Base-by-base conservation (phyloP, 1,140 invertebrate genomes). In the Rhynchophorus ferrugineus region DNA sequence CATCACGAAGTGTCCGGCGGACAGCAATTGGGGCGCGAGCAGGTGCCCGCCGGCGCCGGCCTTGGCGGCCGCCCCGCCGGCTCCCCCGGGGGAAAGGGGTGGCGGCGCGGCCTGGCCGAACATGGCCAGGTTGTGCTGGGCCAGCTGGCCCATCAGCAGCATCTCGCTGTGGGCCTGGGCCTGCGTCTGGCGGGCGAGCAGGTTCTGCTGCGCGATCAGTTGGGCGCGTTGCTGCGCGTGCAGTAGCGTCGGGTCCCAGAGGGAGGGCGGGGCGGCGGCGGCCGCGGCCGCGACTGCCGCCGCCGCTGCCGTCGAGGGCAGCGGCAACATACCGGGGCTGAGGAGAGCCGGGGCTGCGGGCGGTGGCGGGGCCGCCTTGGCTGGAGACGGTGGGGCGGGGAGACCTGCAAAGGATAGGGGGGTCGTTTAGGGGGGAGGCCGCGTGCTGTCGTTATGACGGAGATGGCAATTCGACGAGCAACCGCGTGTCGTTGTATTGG, bases 321-420 rank as follows among this genome's bases (percentile, higher is more conserved):
- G 57, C 70, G 63, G 61, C 58, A 65, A 84, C 82, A 83, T 85
- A 85, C 85, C 85, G 69, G 85, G 81, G 65, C 84, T 85, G 58
- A 87, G 76, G 42, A 83, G 74, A 47, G 77, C 73, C 83, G 69
- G 85, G 81, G 64, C 84, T 84, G 60, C 86, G 75, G 47, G 82
- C 73, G 77, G 73, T 47, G 77, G 3, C 37, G 67, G 58, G 13
- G 65, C 52, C 59, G 79, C 74, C 68, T 82, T 82, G 56, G 80
- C 76, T 42, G 78, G 75, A 11, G 80, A 77, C 33, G 77, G 74
- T 8, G 80, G 78, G 6, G 78, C 73, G 46, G 85, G 78, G 57
- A 91, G 39, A 38, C 52, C 50, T 53, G 43, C 1, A 46, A 33
- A 41, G 18, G 38, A 18, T 3, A 17, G 18, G 3, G 17, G 18